These are phyloP conservation scores for Sturnus vulgaris DNA, from an alignment of 2,113 vertebrate species.

Conservation along the genomic window DNA sequence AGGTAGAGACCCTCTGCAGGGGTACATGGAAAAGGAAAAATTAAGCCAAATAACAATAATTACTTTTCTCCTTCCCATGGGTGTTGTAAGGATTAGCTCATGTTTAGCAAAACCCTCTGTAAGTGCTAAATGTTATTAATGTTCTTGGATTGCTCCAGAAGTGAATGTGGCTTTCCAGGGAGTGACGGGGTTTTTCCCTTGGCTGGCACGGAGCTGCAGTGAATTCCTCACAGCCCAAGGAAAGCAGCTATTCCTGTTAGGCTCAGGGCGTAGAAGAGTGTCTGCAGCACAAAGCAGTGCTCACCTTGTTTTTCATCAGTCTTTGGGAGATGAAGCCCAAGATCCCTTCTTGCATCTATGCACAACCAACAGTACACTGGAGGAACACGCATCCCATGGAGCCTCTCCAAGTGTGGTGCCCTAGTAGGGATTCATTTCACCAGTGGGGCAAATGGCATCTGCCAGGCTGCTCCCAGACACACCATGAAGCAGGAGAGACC, in stretches of 20 bases:
- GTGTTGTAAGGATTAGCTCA: conserved; percentile 53
- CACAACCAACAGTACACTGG: not conserved
- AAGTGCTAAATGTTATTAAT: conserved; percentile 16
- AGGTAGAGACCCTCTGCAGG: not conserved
- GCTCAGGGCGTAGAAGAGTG: not conserved
- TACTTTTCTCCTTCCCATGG: conserved; percentile 33
- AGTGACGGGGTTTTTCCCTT: conserved; percentile 8
- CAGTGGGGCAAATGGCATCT: not conserved
- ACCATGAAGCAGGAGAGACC: fast-evolving
- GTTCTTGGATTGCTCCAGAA: conserved; percentile 9
- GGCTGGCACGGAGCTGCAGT: not conserved
- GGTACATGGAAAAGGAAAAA: conserved; percentile 6
- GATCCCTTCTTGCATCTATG: not conserved
- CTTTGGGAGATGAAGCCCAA: not conserved
- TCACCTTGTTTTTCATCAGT: not conserved
- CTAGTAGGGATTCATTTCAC: not conserved
- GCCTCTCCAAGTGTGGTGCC: not conserved
- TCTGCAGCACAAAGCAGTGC: not conserved
- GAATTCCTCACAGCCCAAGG: not conserved
- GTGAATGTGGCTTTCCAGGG: not conserved
- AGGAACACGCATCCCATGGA: fast-evolving
- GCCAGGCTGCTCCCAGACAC: not conserved
- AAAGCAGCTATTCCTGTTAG: not conserved
- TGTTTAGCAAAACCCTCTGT: conserved; percentile 28
- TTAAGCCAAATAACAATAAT: not conserved